phyloP scores from a whole-genome alignment of 2,113 vertebrate species.

The Phasianus colchicus region DNA sequence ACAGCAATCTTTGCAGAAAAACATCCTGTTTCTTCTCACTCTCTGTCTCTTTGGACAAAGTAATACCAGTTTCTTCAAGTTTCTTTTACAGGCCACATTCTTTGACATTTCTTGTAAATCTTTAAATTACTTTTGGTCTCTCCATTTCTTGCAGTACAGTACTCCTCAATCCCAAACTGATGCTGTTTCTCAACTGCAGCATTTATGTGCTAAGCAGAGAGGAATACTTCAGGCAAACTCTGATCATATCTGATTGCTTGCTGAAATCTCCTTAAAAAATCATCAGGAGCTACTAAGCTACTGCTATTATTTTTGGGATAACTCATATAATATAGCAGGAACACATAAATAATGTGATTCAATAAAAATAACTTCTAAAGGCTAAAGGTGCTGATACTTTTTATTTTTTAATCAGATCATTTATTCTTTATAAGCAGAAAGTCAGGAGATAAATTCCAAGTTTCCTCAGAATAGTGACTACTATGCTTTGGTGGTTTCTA shows the following conservation, averaged over 20 bases:
- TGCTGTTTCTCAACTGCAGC: background rate
- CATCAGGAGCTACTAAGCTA: background rate
- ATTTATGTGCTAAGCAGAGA: background rate
- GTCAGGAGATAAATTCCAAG: background rate
- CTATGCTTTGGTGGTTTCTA: background rate
- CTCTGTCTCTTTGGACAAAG: background rate
- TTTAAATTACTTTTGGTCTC: background rate
- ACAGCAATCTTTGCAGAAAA: background rate
- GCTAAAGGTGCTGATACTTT: rapidly evolving
- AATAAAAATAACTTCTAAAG: background rate
- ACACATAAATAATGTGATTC: background rate
- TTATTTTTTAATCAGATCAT: background rate
- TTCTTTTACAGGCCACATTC: background rate
- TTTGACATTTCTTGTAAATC: background rate
- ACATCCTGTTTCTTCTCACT: background rate
- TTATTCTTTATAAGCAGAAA: background rate
- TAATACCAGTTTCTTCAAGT: rapidly evolving
- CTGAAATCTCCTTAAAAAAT: background rate
- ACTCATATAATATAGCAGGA: background rate
- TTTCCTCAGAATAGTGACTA: background rate
- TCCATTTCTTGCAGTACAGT: background rate
- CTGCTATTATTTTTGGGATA: background rate
- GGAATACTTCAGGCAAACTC: background rate
- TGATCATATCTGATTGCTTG: rapidly evolving
- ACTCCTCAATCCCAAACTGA: rapidly evolving